A percentile compares a stretch with the other conserved stretches of the same genome.
phyloP scores from a whole-genome alignment of 2,113 vertebrate species.

The Rhinopomastus cyanomelas region DNA sequence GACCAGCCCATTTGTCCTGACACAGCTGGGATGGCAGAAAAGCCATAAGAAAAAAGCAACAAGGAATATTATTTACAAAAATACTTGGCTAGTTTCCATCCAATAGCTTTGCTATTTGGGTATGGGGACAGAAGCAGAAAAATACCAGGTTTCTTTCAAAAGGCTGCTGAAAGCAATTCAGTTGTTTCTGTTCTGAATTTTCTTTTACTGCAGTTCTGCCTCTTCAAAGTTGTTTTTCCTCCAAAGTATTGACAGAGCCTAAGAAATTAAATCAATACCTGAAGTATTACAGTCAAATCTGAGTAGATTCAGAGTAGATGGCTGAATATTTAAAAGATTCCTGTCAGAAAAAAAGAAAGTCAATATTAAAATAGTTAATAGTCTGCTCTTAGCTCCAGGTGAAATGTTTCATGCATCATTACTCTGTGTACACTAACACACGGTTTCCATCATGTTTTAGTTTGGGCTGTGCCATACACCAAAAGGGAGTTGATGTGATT shows the following conservation, averaged over 20 bases:
- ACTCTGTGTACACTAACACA: neutral
- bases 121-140: neutral
- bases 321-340: neutral
- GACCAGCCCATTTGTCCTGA: neutral
- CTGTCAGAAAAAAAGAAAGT: neutral
- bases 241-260: neutral
- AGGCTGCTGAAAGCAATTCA: neutral
- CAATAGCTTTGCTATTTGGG: neutral
- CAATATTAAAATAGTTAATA: neutral
- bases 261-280: neutral
- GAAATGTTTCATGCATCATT: neutral
- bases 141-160: neutral
- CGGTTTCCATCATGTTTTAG: slow-evolving; percentile 65
- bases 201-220: neutral
- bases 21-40: neutral
- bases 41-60: neutral
- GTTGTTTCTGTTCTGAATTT: neutral
- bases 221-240: neutral
- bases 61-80: neutral
- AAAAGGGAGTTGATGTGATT: slow-evolving; percentile 77
- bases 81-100: neutral
- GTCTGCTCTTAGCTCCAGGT: neutral
- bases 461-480: slow-evolving; percentile 80
- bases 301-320: neutral
- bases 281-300: neutral